A percentile compares a stretch with the other conserved stretches of the same genome.
phyloP scores from a whole-genome alignment of 2,797 vertebrate genomes.

The Sebastes dallii region DNA sequence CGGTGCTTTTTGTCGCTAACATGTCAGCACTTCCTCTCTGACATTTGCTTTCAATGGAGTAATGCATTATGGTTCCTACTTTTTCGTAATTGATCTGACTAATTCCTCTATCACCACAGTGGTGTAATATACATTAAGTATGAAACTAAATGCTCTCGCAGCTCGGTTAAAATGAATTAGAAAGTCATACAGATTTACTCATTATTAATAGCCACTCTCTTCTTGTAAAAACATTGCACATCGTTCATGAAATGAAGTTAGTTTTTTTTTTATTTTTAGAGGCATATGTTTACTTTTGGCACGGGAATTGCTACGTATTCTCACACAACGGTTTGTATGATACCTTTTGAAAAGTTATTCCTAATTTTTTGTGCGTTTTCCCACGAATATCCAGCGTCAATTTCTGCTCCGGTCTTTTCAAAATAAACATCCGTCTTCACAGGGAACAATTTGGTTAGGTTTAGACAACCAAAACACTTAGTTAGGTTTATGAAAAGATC shows the following conservation, averaged over 20 bases:
- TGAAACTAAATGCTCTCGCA: not conserved
- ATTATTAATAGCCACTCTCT: not conserved
- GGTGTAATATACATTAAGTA: not conserved
- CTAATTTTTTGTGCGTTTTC: no score
- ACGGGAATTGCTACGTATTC: not conserved
- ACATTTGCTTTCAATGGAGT: not conserved
- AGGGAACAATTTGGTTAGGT: no score
- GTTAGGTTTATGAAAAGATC: no score
- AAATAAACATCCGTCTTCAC: no score
- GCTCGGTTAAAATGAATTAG: not conserved
- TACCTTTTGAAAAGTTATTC: no score
- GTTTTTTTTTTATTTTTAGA: not conserved
- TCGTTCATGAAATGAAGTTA: not conserved
- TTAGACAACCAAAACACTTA: no score
- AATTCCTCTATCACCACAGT: not conserved
- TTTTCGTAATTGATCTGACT: not conserved
- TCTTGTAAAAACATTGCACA: not conserved
- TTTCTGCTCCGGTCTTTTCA: no score
- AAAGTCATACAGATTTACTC: not conserved
- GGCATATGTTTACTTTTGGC: not conserved
- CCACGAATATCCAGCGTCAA: no score
- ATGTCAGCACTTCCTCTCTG: no score
- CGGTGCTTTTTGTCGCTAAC: not conserved
- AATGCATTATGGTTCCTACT: not conserved
- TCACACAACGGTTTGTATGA: no score